Percentiles rank a stretch among this genome's conserved stretches.
Conservation (phyloP, 2,888 invertebrate species). For the Cactoblastis cactorum region DNA sequence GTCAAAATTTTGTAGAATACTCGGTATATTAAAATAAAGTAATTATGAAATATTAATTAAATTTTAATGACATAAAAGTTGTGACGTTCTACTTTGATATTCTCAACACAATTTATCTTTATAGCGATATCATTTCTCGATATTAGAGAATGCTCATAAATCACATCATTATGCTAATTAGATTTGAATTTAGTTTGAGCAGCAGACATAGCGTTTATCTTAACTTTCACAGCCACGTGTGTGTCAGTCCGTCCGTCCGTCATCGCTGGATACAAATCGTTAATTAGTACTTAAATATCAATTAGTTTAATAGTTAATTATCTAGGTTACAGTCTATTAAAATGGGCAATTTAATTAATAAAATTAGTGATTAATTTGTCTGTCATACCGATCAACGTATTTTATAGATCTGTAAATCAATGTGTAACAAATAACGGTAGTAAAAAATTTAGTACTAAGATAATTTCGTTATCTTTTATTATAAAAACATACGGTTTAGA, state of each 20-base stretch:
- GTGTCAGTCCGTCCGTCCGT: slow-evolving; percentile 55
- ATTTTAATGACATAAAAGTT: neutral
- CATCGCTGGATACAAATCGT: slow-evolving; percentile 39
- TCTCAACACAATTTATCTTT: neutral
- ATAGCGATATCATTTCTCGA: neutral
- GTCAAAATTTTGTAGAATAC: slow-evolving; percentile 1
- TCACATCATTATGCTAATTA: slow-evolving; percentile 12
- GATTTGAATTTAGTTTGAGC: slow-evolving; percentile 12
- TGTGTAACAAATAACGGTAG: slow-evolving; percentile 7
- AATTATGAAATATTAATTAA: neutral
- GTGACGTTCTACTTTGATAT: neutral
- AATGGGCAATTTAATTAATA: slow-evolving; percentile 34
- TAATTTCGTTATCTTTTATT: neutral
- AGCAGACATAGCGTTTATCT: slow-evolving; percentile 23
- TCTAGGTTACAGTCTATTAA: slow-evolving; percentile 45
- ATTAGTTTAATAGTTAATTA: slow-evolving; percentile 57
- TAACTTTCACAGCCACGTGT: slow-evolving; percentile 41
- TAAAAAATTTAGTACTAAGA: slow-evolving; percentile 6
- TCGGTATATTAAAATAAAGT: neutral
- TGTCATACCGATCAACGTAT: slow-evolving; percentile 15
- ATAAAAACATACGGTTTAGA: slow-evolving; percentile 1
- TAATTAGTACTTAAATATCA: slow-evolving; percentile 55
- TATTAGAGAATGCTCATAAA: neutral
- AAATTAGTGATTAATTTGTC: slow-evolving; percentile 13
- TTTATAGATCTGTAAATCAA: slow-evolving; percentile 12